phyloP scores from a whole-genome alignment of 2,113 vertebrate genomes.

The Corythornis madagascariensis region DNA sequence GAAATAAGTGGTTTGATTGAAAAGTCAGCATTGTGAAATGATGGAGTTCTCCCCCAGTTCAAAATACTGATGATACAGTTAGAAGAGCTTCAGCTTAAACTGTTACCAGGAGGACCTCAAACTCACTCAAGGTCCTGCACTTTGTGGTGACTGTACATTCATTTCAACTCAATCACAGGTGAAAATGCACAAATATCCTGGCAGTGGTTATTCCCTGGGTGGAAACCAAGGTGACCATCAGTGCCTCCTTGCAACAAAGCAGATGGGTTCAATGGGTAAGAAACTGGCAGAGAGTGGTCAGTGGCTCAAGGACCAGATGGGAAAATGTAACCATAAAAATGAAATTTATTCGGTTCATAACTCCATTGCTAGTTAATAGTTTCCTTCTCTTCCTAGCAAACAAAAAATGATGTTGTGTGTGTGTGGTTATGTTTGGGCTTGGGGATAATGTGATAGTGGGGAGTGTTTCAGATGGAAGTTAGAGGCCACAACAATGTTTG shows the following conservation, averaged over 20 bases:
- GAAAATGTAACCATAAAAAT: too few relatives aligned
- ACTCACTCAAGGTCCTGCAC: neutral
- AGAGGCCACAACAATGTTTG: neutral
- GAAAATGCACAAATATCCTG: neutral
- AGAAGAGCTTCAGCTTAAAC: neutral
- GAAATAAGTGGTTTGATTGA: slow-evolving; percentile 58
- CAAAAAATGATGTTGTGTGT: too few relatives aligned
- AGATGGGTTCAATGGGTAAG: too few relatives aligned
- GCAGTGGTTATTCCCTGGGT: neutral
- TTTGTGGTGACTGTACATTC: neutral
- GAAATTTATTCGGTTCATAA: too few relatives aligned
- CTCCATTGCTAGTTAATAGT: too few relatives aligned
- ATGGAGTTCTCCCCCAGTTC: neutral
- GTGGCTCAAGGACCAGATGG: too few relatives aligned
- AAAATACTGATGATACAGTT: neutral
- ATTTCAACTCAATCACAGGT: neutral
- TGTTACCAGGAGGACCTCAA: neutral
- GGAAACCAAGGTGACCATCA: neutral
- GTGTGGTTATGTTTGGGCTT: too few relatives aligned
- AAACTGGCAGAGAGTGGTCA: too few relatives aligned
- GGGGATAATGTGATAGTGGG: neutral
- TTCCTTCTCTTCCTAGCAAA: too few relatives aligned
- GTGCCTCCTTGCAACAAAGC: neutral
- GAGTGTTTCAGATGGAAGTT: neutral
- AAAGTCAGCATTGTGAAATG: slow-evolving; percentile 38